phyloP scores from a whole-genome alignment of 2,888 invertebrate genomes.

The Troides helena region DNA sequence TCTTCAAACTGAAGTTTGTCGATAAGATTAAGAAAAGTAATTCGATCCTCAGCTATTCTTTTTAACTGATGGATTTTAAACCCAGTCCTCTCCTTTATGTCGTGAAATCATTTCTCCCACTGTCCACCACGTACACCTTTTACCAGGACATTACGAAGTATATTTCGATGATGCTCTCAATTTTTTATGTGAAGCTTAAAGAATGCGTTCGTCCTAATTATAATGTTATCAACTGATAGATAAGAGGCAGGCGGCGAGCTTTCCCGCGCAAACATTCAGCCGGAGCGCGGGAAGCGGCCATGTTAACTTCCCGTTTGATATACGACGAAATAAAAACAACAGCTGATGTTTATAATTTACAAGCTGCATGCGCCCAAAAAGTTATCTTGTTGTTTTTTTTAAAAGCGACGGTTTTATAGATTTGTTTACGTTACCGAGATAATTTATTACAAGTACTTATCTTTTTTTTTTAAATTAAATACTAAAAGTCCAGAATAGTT shows the following conservation, averaged over 20 bases:
- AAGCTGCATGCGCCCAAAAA: conserved; percentile 1
- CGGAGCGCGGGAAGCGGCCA: conserved; percentile 4
- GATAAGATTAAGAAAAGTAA: too few relatives aligned
- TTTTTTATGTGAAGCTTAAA: background rate
- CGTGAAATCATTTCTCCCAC: too few relatives aligned
- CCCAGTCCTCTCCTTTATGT: too few relatives aligned
- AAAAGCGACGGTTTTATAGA: background rate
- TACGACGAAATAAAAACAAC: conserved; percentile 18
- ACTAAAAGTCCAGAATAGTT: too few relatives aligned
- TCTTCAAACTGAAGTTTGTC: too few relatives aligned
- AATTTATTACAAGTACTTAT: background rate
- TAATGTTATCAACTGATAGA: conserved; percentile 50
- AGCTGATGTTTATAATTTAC: conserved; percentile 21
- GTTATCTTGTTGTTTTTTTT: conserved; percentile 4
- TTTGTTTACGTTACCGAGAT: conserved; percentile 7
- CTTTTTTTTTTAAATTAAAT: background rate
- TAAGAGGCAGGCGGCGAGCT: conserved; percentile 49
- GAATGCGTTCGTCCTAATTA: conserved; percentile 43
- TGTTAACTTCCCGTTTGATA: background rate
- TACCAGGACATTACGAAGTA: too few relatives aligned
- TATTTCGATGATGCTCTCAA: background rate
- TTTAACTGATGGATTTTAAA: too few relatives aligned
- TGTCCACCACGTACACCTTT: too few relatives aligned
- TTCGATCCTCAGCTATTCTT: too few relatives aligned
- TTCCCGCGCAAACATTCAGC: background rate